Evolutionary conservation across 2,888 invertebrate species (phyloP), one percentile per base, ranked within the genome.

Genomic region (Beris chalybata): DNA sequence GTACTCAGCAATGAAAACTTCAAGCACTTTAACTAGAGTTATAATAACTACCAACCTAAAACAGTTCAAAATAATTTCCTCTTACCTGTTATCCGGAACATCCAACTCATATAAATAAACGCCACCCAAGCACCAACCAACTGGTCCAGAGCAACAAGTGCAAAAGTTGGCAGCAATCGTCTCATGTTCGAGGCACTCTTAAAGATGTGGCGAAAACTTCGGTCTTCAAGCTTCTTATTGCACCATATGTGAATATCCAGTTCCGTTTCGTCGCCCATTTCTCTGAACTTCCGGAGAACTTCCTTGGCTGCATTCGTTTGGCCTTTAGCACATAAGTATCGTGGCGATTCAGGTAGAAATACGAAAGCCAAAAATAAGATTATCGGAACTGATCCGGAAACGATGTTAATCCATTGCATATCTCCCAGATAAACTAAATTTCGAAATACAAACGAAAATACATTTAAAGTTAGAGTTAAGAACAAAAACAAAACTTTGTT

Each of bases 341-440:
- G 82, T 0, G 91, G 90, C 0, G 89, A 88, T 77, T 92, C 91
- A 0, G 91, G 91, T 67, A 91, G 82, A 69, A 86, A 84, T n/a
- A 85, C 82, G 75, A 86, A 85, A 1, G 81, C 82, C 1, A 59
- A 30, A 22, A 70, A 56, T 15, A 70, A 47, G 32, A 65, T 44
- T 29, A 52, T 38, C 45, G 68, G 54, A 13, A 58, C 6, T 6
- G 66, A 15, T 43, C 55, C 59, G 15, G 67, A 66, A 53, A 66
- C 12, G 38, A 64, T 59, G 52, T 69, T 67, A 22, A 66, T 64
- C 52, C 65, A 45, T 43, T 66, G 67, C 48, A 63, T 64, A 29
- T 66, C 58, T 4, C 47, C 65, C 12, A 57, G 29, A 32, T 52
- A 65, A 15, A 50, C 65, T 65, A 7, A 47, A 47, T 4, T 4